These are phyloP conservation scores for Aleiodes sp. DNA, from an alignment of 1,140 invertebrate species.

Conservation along the genomic window DNA sequence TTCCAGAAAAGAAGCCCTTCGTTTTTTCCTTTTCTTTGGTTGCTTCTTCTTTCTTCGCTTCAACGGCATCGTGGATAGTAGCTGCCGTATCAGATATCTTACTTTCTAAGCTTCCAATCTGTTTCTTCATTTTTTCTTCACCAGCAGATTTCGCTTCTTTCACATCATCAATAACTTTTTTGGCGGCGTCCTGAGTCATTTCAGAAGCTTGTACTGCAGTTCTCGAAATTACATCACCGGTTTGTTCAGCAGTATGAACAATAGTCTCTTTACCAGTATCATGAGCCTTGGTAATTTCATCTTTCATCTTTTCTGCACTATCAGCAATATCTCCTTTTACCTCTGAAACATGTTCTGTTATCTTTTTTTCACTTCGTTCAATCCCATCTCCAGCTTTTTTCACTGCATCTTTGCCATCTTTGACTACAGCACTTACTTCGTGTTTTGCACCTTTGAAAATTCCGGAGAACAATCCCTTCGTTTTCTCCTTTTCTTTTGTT, in stretches of 20 bases:
- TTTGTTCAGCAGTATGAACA: conserved; percentile 23
- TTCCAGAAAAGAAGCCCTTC: conserved; percentile 39
- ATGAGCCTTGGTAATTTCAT: conserved; percentile 32
- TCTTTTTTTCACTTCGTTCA: not conserved
- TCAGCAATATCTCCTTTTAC: not conserved
- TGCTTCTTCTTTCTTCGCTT: not conserved
- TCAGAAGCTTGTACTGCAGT: not conserved
- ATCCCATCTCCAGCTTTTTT: conserved; percentile 19
- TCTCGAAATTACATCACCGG: conserved; percentile 2
- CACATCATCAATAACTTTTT: not conserved
- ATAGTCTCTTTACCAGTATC: conserved; percentile 24
- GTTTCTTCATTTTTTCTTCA: not conserved
- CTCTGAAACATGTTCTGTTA: not conserved
- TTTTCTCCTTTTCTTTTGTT: conserved; percentile 42
- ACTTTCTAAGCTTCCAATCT: not conserved
- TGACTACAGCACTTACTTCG: conserved; percentile 19
- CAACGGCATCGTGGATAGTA: not conserved
- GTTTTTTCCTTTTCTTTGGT: conserved; percentile 38
- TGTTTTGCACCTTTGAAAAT: conserved; percentile 42
- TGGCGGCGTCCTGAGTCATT: not conserved
- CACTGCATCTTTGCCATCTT: conserved; percentile 10
- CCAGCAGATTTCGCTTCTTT: not conserved
- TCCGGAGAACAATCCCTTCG: conserved; percentile 38
- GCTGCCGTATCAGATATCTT: not conserved
- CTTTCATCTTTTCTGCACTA: conserved; percentile 35